Evolutionary conservation across 2,888 invertebrate genomes (phyloP).

Genomic region (Bedellia somnulentella): DNA sequence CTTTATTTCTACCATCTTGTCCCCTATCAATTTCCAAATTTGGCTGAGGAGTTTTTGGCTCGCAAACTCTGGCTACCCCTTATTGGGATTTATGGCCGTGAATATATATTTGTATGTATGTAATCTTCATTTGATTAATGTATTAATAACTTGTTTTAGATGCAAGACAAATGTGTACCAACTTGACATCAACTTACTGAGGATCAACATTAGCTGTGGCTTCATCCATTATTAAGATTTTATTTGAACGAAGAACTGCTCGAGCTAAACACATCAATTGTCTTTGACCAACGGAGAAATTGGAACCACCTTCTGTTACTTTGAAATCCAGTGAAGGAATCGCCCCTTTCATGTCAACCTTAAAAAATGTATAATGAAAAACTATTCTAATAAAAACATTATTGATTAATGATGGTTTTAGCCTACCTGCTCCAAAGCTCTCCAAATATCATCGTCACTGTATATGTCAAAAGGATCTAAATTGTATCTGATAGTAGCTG

Average conservation of each 20-base stretch:
- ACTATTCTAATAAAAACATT: not conserved
- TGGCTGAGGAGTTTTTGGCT: no score
- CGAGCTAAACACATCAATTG: constrained; percentile 88
- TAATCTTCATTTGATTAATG: no score
- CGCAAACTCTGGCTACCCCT: no score
- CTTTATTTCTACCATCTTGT: no score
- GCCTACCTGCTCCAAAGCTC: constrained; percentile 69
- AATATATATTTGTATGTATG: no score
- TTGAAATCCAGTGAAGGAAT: constrained; percentile 67
- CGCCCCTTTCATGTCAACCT: constrained; percentile 76
- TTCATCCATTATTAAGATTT: constrained; percentile 86
- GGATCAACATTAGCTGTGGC: constrained; percentile 94
- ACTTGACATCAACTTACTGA: no score
- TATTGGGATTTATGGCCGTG: no score
- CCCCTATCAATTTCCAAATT: no score
- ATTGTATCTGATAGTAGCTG: constrained; percentile 67
- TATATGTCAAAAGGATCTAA: constrained; percentile 69
- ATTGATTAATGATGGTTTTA: not conserved
- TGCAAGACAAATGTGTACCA: no score
- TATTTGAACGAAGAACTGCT: constrained; percentile 82
- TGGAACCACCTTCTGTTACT: constrained; percentile 75
- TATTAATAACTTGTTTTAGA: no score
- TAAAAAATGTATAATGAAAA: not conserved
- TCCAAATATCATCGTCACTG: constrained; percentile 70
- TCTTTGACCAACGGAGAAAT: constrained; percentile 88